phyloP scores from a whole-genome alignment of 2,888 invertebrate species.

The Cephus sareptanus region DNA sequence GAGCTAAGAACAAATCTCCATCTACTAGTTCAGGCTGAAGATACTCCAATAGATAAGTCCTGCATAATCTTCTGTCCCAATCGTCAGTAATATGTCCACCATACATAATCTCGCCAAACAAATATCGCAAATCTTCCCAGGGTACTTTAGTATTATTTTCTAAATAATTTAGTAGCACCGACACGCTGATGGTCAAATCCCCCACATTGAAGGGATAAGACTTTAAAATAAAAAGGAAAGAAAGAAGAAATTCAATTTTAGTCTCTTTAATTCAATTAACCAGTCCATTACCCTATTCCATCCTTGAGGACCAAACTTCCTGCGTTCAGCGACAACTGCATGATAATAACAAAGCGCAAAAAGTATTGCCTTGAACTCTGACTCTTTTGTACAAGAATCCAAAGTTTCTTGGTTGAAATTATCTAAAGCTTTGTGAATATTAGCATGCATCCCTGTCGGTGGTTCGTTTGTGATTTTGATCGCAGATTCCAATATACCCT shows the following conservation, averaged over 20 bases:
- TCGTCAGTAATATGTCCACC: constrained; percentile 98
- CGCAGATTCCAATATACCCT: constrained; percentile 91
- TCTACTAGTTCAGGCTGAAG: constrained; percentile 90
- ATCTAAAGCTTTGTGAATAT: constrained; percentile 91
- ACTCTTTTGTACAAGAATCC: constrained; percentile 92
- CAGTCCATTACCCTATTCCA: constrained; percentile 77
- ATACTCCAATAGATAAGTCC: constrained; percentile 87
- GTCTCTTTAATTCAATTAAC: neutral
- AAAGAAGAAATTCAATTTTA: neutral
- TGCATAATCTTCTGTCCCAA: constrained; percentile 91
- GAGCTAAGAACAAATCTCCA: constrained; percentile 84
- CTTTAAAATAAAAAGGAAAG: constrained; percentile 27
- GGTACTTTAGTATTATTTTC: constrained; percentile 90
- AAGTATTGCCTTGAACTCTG: constrained; percentile 90
- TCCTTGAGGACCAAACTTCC: constrained; percentile 95
- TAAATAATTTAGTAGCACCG: constrained; percentile 90
- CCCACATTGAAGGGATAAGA: constrained; percentile 84
- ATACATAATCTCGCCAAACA: constrained; percentile 98
- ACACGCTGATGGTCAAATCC: constrained; percentile 91
- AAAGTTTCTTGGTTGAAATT: constrained; percentile 93
- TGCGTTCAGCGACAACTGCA: constrained; percentile 90
- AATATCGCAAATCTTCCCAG: constrained; percentile 93
- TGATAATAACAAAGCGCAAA: constrained; percentile 95
- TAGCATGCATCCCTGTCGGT: constrained; percentile 94
- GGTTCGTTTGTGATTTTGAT: constrained; percentile 98